Evolutionary conservation across 2,888 invertebrate genomes (phyloP).

Genomic region (Tipula confusa): DNA sequence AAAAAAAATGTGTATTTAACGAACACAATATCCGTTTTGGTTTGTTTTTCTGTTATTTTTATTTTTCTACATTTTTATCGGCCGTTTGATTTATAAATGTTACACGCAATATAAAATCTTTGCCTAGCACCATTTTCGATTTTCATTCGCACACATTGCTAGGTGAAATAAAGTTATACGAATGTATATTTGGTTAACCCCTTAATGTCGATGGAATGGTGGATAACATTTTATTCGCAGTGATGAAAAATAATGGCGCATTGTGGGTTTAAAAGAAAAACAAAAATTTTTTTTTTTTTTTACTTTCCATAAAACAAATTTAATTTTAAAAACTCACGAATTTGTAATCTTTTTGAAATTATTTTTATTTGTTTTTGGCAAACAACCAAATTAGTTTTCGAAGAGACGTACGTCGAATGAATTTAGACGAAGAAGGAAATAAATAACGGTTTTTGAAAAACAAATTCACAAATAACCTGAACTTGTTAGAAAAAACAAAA

Average conservation of each 20-base stretch:
- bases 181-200: background rate
- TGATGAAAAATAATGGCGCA: background rate
- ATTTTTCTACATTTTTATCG: background rate
- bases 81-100: background rate
- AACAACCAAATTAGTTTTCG: background rate
- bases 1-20: background rate
- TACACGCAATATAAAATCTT: background rate
- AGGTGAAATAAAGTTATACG: background rate
- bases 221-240: background rate
- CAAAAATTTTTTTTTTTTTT: background rate
- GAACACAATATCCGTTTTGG: background rate
- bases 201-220: background rate
- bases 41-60: too few species aligned
- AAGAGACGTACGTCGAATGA: background rate
- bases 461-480: background rate
- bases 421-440: background rate
- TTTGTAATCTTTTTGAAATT: background rate
- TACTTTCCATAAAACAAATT: background rate
- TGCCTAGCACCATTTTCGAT: background rate
- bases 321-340: background rate
- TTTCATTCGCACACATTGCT: background rate
- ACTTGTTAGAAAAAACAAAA: background rate
- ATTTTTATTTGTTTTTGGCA: background rate
- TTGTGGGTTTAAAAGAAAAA: background rate
- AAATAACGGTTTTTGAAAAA: background rate